Base-by-base conservation (phyloP, 2,888 invertebrate species). In the Pteria penguin region DNA sequence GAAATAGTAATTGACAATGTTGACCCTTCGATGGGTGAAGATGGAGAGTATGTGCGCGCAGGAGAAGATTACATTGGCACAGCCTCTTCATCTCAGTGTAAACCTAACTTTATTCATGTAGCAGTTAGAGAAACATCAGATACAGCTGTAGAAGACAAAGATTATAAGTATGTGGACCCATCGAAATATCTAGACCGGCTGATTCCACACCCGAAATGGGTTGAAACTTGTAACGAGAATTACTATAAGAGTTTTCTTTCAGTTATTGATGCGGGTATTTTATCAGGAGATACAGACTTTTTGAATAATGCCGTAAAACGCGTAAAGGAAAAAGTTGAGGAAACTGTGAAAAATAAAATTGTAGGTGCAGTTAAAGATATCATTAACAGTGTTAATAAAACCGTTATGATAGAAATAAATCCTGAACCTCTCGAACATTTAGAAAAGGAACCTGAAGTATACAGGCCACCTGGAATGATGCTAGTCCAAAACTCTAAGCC, bases 211-310 rank as follows among this genome's bases (percentile, higher is more conserved):
- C 78, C 82, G 14, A 26, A 68, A 24, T 82, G 78, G 82, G 54
- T 76, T 11, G 67, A 75, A 45, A 76, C 80, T 52, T 82, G 82
- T 52, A 80, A 77, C n/a, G 80, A 82, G 14, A 78, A 72, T 65
- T 72, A 60, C n/a, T 75, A 75, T 58, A 77, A 66, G 24, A 68
- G 78, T 55, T 74, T 82, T 57, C 69, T 73, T 8, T 73, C 73
- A 33, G 63, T 69, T 27, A 31, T 58, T 26, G 63, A 68, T 4
- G 58, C 67, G 11, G 67, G 54, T 32, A 61, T 55, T 54, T 24
- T 61, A 11, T 60, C 31, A 8, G 67, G 32, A 54, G 32, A 2
- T 0, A n/a, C 58, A 18, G 18, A 14, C 11, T 8, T 14, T 45
- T 45, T 45, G 8, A 18, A 45, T 45, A 14, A 14, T 18, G 18